Evolutionary conservation across 2,113 vertebrate species (phyloP).

Genomic region (Caranx melampygus): DNA sequence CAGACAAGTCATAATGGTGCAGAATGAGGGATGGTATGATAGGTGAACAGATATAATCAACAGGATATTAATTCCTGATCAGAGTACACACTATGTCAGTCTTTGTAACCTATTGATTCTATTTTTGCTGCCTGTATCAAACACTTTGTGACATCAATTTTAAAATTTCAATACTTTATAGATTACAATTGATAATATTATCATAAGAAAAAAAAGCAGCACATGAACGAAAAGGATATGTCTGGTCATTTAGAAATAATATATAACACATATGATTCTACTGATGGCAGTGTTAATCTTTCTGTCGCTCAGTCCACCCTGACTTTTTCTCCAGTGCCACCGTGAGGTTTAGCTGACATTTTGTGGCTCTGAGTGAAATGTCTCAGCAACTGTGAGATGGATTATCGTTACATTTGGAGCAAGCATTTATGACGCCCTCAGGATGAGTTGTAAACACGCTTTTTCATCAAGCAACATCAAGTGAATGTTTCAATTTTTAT

Average conservation of each 20-base stretch:
- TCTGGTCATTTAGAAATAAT: neutral
- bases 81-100: too few relatives aligned
- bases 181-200: too few relatives aligned
- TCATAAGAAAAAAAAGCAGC: too few relatives aligned
- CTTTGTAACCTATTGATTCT: too few relatives aligned
- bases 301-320: neutral
- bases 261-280: neutral
- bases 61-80: neutral
- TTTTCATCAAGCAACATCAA: neutral
- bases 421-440: neutral
- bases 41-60: conserved; percentile 21
- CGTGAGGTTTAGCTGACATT: too few relatives aligned
- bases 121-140: too few relatives aligned
- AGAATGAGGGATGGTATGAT: neutral
- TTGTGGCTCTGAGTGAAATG: neutral
- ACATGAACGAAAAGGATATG: neutral
- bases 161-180: too few relatives aligned
- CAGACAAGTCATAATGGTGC: conserved; percentile 27
- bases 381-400: neutral
- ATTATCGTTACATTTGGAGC: neutral
- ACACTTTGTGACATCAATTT: too few relatives aligned
- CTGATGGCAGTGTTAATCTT: neutral
- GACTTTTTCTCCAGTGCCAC: neutral
- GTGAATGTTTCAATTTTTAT: neutral
- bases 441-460: neutral